Percentiles rank a stretch among this genome's conserved stretches.
Evolutionary conservation across 2,113 vertebrate genomes (phyloP).

Genomic region (Anarrhichthys ocellatus): DNA sequence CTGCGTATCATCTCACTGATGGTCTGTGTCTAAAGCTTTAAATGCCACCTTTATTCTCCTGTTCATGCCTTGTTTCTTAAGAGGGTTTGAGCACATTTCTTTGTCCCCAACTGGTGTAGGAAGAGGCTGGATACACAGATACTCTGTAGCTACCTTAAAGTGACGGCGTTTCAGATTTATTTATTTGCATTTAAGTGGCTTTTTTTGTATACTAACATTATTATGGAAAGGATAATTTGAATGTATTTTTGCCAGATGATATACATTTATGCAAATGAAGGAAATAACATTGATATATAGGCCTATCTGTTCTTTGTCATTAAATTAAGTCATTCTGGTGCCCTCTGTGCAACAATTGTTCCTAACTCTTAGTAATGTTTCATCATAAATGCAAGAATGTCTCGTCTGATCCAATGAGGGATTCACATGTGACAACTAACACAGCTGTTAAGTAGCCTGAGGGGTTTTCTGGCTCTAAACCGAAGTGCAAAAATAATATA

Average conservation of each 20-base stretch:
- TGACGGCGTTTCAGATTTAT: neutral
- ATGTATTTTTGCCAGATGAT: neutral
- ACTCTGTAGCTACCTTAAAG: neutral
- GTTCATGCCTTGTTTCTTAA: conserved; percentile 9
- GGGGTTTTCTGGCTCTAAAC: conserved; percentile 19
- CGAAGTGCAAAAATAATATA: conserved; percentile 2
- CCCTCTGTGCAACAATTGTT: neutral
- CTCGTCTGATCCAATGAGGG: neutral
- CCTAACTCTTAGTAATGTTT: conserved; percentile 3
- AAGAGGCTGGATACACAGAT: conserved; percentile 13
- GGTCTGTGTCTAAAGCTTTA: conserved; percentile 23
- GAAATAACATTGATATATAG: neutral
- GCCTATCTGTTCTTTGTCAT: neutral
- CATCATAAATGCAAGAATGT: conserved; percentile 4
- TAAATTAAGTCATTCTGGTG: neutral
- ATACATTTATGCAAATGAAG: neutral
- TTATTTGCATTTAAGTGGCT: neutral
- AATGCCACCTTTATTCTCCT: conserved; percentile 54
- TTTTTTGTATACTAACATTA: neutral
- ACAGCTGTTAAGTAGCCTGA: conserved; percentile 6
- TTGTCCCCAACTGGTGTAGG: neutral
- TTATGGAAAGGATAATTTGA: neutral
- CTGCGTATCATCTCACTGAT: conserved; percentile 10
- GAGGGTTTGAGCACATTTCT: conserved; percentile 1
- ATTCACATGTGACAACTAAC: neutral